A percentile compares a stretch with the other conserved stretches of the same genome.
phyloP scores from a whole-genome alignment of 2,888 invertebrate species.

The Corythucha ciliata region DNA sequence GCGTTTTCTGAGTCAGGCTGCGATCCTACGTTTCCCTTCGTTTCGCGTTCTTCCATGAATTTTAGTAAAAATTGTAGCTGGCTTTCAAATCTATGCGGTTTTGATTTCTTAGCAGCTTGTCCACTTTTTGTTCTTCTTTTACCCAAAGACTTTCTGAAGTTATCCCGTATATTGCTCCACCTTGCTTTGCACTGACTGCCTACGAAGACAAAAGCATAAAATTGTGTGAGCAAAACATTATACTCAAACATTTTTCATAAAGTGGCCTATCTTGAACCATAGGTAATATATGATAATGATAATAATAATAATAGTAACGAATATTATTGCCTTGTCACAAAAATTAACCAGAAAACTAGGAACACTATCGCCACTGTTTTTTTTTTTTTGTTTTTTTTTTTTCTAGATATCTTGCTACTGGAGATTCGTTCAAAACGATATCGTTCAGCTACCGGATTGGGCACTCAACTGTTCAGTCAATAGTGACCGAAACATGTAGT shows the following conservation, averaged over 20 bases:
- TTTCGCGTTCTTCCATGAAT: constrained; percentile 21
- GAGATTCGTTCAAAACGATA: constrained; percentile 27
- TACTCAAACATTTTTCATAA: constrained; percentile 9
- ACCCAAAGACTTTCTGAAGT: constrained; percentile 20
- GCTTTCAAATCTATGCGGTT: constrained; percentile 19
- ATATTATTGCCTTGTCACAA: too few relatives aligned
- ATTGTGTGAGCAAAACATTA: constrained; percentile 5
- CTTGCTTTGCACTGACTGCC: constrained; percentile 19
- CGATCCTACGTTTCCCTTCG: constrained; percentile 16
- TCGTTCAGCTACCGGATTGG: constrained; percentile 26
- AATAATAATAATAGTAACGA: too few relatives aligned
- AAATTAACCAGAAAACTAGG: too few relatives aligned
- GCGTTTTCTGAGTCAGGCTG: constrained; percentile 16
- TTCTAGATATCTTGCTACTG: constrained; percentile 33
- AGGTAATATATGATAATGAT: too few relatives aligned
- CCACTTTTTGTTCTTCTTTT: constrained; percentile 22
- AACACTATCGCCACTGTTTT: too few relatives aligned
- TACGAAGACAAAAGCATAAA: constrained; percentile 16
- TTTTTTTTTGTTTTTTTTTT: too few relatives aligned
- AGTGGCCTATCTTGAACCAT: too few relatives aligned
- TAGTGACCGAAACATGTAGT: constrained; percentile 25
- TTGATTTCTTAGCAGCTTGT: constrained; percentile 18
- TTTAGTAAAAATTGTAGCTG: constrained; percentile 15
- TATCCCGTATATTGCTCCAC: constrained; percentile 21
- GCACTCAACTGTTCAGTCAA: constrained; percentile 23